These are phyloP conservation scores for Platyura marginata DNA, from an alignment of 1,140 invertebrate genomes.

Conservation along the genomic window DNA sequence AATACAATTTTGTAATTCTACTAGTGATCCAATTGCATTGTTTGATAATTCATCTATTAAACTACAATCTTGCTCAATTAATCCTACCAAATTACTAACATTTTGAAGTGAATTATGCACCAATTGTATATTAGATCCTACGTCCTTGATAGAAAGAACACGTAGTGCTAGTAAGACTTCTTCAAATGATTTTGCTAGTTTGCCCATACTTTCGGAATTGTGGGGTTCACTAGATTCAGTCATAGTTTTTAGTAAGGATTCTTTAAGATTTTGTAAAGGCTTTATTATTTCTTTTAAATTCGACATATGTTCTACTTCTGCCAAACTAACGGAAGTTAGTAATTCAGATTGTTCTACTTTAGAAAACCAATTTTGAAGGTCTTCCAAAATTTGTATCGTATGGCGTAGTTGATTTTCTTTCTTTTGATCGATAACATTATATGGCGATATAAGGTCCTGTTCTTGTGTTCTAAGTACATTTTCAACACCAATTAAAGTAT, in stretches of 20 bases:
- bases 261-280: background rate
- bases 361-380: background rate
- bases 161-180: background rate
- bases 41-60: slow-evolving; percentile 6
- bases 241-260: background rate
- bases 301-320: background rate
- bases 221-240: background rate
- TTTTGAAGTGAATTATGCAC: slow-evolving; percentile 31
- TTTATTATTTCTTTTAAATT: background rate
- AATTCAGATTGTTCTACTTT: background rate
- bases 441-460: slow-evolving; percentile 15
- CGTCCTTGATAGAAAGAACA: slow-evolving; percentile 15
- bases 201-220: background rate
- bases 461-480: slow-evolving; percentile 21
- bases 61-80: slow-evolving; percentile 26
- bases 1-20: slow-evolving; percentile 31
- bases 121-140: slow-evolving; percentile 23
- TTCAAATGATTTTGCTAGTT: background rate
- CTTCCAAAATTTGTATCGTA: background rate
- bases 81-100: slow-evolving; percentile 26
- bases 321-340: background rate
- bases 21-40: slow-evolving; percentile 28
- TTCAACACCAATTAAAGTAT: slow-evolving; percentile 15
- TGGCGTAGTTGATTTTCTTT: background rate
- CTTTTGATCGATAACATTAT: background rate